phyloP scores from a whole-genome alignment of 2,113 vertebrate genomes.

The Camelus bactrianus region DNA sequence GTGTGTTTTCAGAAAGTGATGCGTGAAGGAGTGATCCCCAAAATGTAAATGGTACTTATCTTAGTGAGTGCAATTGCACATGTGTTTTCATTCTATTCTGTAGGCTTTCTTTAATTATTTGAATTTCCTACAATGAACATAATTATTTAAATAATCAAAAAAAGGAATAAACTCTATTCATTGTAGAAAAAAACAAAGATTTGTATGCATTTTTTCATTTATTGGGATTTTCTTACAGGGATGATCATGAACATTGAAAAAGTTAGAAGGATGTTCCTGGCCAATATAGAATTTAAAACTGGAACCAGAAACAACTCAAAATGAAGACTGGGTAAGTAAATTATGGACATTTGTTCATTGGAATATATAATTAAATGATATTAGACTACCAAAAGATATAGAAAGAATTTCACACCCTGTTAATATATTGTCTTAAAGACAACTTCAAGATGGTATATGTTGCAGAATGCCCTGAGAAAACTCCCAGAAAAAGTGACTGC shows the following conservation, averaged over 20 bases:
- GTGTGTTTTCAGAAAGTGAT: not conserved
- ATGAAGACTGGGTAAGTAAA: not conserved
- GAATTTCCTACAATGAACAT: not conserved
- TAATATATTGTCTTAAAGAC: not conserved
- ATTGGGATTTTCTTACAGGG: not conserved
- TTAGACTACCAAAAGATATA: not conserved
- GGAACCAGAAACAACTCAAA: conserved; percentile 19
- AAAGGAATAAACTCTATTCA: not conserved
- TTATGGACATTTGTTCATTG: not conserved
- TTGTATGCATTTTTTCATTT: not conserved
- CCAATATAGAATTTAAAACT: not conserved
- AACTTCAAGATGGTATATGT: not conserved
- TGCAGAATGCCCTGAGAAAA: not conserved
- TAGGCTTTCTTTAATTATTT: not conserved
- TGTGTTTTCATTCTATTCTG: not conserved
- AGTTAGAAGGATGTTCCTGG: not conserved
- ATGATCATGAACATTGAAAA: not conserved
- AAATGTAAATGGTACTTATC: not conserved
- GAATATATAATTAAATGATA: not conserved
- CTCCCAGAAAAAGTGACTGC: not conserved
- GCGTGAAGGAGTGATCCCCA: not conserved
- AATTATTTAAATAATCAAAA: not conserved
- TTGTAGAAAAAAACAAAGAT: not conserved
- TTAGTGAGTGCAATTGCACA: not conserved
- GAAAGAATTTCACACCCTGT: not conserved